Percentiles rank a stretch among this genome's conserved stretches.
Conservation (phyloP, 2,888 invertebrate genomes). For the Agrochola lychnidis region DNA sequence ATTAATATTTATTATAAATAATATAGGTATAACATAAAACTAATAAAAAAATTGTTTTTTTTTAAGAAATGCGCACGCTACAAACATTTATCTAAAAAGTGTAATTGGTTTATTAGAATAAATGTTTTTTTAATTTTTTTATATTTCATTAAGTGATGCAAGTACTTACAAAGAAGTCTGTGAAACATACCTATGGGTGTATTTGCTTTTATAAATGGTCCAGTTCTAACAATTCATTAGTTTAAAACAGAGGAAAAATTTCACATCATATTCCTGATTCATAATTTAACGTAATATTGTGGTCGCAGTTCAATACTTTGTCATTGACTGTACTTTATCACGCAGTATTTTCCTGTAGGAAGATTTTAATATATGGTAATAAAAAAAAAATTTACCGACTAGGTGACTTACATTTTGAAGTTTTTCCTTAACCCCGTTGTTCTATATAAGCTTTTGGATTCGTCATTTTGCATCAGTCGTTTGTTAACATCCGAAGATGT, state of each 20-base stretch:
- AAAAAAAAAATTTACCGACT: slow-evolving; percentile 78
- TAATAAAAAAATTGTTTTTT: too few species aligned
- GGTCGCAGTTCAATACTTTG: slow-evolving; percentile 54
- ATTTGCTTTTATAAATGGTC: neutral
- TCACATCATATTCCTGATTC: slow-evolving; percentile 44
- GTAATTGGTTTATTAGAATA: too few species aligned
- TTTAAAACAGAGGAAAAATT: slow-evolving; percentile 20
- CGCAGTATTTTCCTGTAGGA: slow-evolving; percentile 84
- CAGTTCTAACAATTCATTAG: neutral
- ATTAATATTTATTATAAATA: too few species aligned
- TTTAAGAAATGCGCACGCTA: too few species aligned
- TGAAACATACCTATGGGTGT: neutral
- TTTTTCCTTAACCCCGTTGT: slow-evolving; percentile 80
- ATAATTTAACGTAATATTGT: slow-evolving; percentile 47
- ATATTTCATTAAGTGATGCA: neutral
- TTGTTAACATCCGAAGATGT: slow-evolving; percentile 73
- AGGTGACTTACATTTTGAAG: slow-evolving; percentile 71
- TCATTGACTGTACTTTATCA: slow-evolving; percentile 69
- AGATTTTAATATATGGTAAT: slow-evolving; percentile 76
- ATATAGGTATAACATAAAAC: too few species aligned
- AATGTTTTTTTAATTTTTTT: too few species aligned
- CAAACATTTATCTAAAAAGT: too few species aligned
- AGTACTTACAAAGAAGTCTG: neutral
- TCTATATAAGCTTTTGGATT: slow-evolving; percentile 77
- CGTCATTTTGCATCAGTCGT: slow-evolving; percentile 70